phyloP scores from a whole-genome alignment of 2,113 vertebrate species.

The Pachyramphus minor region DNA sequence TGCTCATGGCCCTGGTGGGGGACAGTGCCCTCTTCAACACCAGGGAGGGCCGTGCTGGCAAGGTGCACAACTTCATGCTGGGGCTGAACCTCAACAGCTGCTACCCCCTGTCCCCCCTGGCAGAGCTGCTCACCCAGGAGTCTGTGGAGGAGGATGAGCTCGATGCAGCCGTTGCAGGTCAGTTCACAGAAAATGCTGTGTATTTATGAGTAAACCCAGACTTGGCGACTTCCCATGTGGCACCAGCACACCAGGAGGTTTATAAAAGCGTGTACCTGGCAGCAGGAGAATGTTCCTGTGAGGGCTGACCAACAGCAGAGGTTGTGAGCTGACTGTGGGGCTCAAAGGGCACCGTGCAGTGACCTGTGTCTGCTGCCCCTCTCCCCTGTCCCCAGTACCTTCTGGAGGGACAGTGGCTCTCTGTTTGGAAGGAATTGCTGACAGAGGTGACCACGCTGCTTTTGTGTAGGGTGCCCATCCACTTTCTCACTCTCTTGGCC shows the following conservation, averaged over 20 bases:
- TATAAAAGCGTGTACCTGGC: background rate
- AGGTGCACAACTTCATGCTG: constrained; percentile 99
- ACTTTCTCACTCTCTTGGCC: background rate
- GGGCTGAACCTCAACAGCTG: constrained; percentile 90
- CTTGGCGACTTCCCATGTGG: fast-evolving
- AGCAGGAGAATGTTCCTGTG: fast-evolving
- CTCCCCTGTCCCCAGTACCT: background rate
- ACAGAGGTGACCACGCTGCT: background rate
- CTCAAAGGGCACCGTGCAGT: background rate
- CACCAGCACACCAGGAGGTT: fast-evolving
- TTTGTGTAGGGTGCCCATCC: background rate
- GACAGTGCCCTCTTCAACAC: constrained; percentile 92
- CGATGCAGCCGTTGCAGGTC: constrained; percentile 88
- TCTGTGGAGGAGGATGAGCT: constrained; percentile 79
- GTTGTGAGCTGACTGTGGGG: background rate
- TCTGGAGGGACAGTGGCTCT: background rate
- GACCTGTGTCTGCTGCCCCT: background rate
- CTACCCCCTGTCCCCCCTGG: constrained; percentile 79
- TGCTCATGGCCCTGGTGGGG: constrained; percentile 89
- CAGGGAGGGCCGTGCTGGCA: constrained; percentile 92
- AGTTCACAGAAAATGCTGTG: background rate
- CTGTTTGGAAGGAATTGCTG: background rate
- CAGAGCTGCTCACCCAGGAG: constrained; percentile 55
- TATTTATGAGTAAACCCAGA: fast-evolving
- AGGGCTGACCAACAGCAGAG: background rate